Conservation (phyloP, 2,888 invertebrate species). For the Xylota segnis region DNA sequence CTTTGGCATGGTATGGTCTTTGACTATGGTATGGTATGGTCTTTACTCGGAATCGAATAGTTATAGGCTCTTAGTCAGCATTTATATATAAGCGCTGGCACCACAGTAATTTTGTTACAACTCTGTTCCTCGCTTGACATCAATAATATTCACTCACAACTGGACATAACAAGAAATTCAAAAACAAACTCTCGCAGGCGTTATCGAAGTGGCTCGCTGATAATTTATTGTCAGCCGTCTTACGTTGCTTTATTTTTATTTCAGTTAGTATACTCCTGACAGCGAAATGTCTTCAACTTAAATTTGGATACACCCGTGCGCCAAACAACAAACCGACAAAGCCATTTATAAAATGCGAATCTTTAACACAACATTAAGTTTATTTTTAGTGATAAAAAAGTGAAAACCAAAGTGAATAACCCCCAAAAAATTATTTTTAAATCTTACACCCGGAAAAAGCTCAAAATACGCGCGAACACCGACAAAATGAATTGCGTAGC, state of each 20-base stretch:
- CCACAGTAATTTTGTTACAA: no score
- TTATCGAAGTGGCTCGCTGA: constrained; percentile 45
- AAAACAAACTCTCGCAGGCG: constrained; percentile 15
- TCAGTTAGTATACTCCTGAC: constrained; percentile 35
- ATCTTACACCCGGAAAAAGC: constrained; percentile 14
- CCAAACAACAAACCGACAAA: constrained; percentile 5
- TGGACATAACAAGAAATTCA: neutral
- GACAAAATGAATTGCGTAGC: constrained; percentile 84
- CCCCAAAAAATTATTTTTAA: constrained; percentile 7
- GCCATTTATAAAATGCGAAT: constrained; percentile 56
- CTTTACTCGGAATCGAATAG: no score
- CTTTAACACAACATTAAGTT: constrained; percentile 15
- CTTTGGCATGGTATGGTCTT: no score
- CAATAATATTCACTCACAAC: neutral
- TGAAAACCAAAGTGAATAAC: constrained; percentile 29
- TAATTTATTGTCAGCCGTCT: neutral
- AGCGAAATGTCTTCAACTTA: constrained; percentile 17
- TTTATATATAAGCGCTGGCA: no score
- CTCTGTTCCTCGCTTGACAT: no score
- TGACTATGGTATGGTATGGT: no score
- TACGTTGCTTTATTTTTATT: constrained; percentile 18
- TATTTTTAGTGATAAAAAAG: constrained; percentile 58
- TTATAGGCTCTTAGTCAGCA: no score
- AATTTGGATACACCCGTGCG: constrained; percentile 22
- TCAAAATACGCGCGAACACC: neutral